Evolutionary conservation across 2,113 vertebrate genomes (phyloP).

Genomic region (Podilymbus podiceps): DNA sequence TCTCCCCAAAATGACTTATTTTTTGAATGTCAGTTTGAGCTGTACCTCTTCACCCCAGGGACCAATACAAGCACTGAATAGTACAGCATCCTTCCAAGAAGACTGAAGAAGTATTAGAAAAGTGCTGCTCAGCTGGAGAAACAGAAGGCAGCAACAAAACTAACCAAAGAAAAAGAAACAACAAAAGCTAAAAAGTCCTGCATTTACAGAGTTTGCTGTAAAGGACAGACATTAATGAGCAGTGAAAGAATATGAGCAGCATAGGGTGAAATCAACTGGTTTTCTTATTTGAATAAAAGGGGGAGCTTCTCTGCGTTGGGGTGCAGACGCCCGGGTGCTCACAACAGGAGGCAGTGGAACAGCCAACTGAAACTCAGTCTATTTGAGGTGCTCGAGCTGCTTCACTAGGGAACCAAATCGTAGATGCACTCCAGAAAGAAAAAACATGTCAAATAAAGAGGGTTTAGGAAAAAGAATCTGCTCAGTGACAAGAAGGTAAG

Average conservation of each 20-base stretch:
- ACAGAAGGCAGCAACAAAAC: background rate
- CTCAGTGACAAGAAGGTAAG: background rate
- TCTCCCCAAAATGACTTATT: background rate
- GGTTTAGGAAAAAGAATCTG: background rate
- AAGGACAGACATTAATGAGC: background rate
- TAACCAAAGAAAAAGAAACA: background rate
- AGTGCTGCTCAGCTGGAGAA: background rate
- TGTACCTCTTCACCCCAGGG: background rate
- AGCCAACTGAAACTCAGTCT: background rate
- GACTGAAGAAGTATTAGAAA: background rate
- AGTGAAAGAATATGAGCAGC: background rate
- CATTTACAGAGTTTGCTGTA: background rate
- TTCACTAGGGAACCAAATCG: background rate
- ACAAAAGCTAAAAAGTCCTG: background rate
- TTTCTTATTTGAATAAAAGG: background rate
- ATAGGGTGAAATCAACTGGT: background rate
- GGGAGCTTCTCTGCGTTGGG: background rate
- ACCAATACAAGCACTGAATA: background rate
- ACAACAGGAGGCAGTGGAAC: background rate
- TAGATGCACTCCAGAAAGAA: background rate
- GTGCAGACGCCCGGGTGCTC: background rate
- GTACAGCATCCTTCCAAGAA: background rate
- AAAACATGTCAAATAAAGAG: background rate
- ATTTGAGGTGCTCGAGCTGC: background rate
- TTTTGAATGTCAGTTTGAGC: background rate